Evolutionary conservation across 2,797 vertebrate species (phyloP), one percentile per base, ranked within the genome.

Genomic region (Gallinago solitaria): DNA sequence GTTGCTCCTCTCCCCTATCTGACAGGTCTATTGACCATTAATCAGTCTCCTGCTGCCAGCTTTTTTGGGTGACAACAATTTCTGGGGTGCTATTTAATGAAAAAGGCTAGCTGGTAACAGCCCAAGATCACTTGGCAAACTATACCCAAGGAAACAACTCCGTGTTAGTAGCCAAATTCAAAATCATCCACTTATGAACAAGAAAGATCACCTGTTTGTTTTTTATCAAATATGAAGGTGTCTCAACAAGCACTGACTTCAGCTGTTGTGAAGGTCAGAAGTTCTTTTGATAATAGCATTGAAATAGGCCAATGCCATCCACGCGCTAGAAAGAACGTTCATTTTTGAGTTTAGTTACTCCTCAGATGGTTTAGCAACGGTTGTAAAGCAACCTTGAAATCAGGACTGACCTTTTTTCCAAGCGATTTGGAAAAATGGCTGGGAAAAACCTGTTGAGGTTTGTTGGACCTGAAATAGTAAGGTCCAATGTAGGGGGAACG

Each of bases 401-500:
- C 43, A 33, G 9, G 10, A 50, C n/a, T 73, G 35, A 61, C 10
- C 8, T 51, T 70, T 76, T 84, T 94, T 84, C 28, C 4, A 37
- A 39, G 17, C 51, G 18, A 53, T 53, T 53, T 53, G 51, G 51
- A 53, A 53, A 30, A 53, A 53, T 53, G 30, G 51, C 51, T 53
- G 51, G 51, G 18, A 53, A 53, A 53, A 30, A 27, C 48, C 48
- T 25, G 24, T 50, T 50, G 48, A 50, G 7, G 24, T 50, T 24
- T 53, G 51, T 30, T 28, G 27, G 51, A 53, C 51, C 51, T 53
- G 81, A 92, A 95, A 70, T 12, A 56, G 5, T 61, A 41, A 86
- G 18, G 54, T 3, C 24, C 15, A 35, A 0, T 4, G 8, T 23
- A 65, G 9, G 9, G 24, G 15, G 20, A 83, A 24, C 0, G 3